Base-by-base conservation (phyloP, 2,888 invertebrate genomes). In the Drosophila fungiperda region DNA sequence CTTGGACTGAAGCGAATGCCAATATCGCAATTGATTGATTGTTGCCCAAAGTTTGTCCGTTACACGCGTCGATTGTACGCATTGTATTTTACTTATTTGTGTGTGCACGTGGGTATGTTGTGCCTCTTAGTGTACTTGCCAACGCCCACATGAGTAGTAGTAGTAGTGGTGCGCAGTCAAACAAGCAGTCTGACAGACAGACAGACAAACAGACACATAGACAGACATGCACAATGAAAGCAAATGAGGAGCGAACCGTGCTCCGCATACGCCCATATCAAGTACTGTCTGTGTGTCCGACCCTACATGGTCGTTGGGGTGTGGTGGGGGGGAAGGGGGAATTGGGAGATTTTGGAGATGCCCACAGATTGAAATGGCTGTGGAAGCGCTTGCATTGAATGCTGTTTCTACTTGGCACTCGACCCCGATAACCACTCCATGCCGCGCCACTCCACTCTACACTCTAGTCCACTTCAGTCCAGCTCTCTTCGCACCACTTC, bases 21-120 rank as follows among this genome's bases (percentile, higher is more conserved):
- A 76, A 83, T 82, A 79, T 81, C 76, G 64, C 81, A 81, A 83
- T 83, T 83, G 82, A 83, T 83, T 83, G 82, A 83, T 83, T 83
- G 83, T 83, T 75, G 77, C 74, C 83, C 42, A 83, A 83, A 81
- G 83, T 83, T 83, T 78, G 79, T 83, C 65, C 76, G 81, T 79
- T 81, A 81, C 73, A 83, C 74, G 73, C 79, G 83, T 75, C 74
- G 73, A 79, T 75, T 78, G 81, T 81, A 75, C 81, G 81, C 81
- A 83, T 82, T 82, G 75, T 80, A 52, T 82, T 82, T 79, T 82
- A 78, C 82, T 80, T 76, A 80, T 78, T 76, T 76, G 78, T 55
- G 50, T 75, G 74, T 70, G 79, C 61, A 64, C 62, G 67, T 70
- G 69, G 55, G 72, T 64, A 70, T 69, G 73, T 58, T 69, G 52